Base-by-base conservation (phyloP, 2,888 invertebrate species). In the Agonopterix arenella region DNA sequence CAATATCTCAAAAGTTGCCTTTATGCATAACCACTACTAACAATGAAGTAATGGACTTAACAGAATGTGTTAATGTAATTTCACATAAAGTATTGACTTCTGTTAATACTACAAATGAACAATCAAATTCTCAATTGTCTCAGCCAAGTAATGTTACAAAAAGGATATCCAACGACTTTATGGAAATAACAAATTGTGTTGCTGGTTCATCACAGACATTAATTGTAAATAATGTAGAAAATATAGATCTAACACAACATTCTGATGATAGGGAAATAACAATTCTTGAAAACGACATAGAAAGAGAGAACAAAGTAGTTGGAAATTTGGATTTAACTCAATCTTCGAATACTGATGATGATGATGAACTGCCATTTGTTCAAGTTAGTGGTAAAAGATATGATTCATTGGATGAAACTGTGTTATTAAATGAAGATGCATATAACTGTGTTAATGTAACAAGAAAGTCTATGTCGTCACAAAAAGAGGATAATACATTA, bases 171-270 rank as follows among this genome's bases (percentile, higher is more conserved):
- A 64, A 79, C 69, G 79, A 84, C 64, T 68, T 72, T 49, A 82
- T 85, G 82, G 84, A 85, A 59, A 70, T 83, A 0, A 83, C 84
- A 49, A 66, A 80, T 46, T 84, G 84, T 73, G 65, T 79, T 47
- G 57, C 56, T 40, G 52, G 55, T 18, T 58, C 51, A 36, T 66
- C 65, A 16, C 64, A 70, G 55, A 56, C 56, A 48, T 47, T 49
- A 52, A 36, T 36, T 44, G 51, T 53, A 45, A 50, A 46, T 38
- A 50, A 51, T 56, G 51, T 60, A 42, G 55, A 64, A 45, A 64
- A 67, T 50, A 69, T 77, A 50, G 69, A 78, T 54, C 58, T 76
- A 1, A 79, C 70, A 44, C 68, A 69, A 58, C 58, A 54, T 49
- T 59, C 54, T 49, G 56, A 57, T 41, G 51, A 59, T 50, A 54